Base-by-base conservation (phyloP, 2,797 vertebrate genomes). In the Peromyscus eremicus region DNA sequence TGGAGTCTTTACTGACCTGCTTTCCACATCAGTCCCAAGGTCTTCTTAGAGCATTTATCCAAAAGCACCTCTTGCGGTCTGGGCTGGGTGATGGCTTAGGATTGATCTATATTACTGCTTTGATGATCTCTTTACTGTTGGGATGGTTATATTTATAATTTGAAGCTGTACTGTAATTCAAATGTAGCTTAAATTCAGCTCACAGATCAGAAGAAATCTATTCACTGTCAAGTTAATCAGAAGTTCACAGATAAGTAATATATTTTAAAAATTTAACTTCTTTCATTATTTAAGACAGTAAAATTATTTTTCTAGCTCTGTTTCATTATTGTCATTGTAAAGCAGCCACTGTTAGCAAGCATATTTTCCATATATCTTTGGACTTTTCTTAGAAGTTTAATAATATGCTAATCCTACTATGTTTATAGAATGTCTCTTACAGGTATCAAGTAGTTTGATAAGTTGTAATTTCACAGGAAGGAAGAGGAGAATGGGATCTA, bases 1-100 rank as follows among this genome's bases (percentile, higher is more conserved):
- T 99, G 99, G 99, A 99, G 99, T 98, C 99, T 99, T 97, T 99
- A 99, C 99, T 99, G 98, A 99, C 98, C 98, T 98, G 99, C 98
- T 99, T 99, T 99, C 99, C 99, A 99, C 99, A 96, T 92, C 5
- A 2, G 92, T 89, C 4, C 21, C 46, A 77, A 32, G 89, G 70
- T 94, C 82, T 85, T 70, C 76, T 80, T 89, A 82, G 52, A 60
- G 68, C 89, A 43, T 96, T 97, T 91, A 83, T 97, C 94, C 84
- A 32, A 46, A 11, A 93, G 66, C 94, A 87, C 94, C 86, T 27
- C 0, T 0, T 92, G 57, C 96, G 94, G 81, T 95, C 77, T 37
- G 46, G 80, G 75, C 94, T 75, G 91, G 96, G 75, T 85, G 94
- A 92, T 62, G 76, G 68, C 80, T 93, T 95, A 87, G 91, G 79